Evolutionary conservation across 2,888 invertebrate genomes (phyloP), one percentile per base, ranked within the genome.

Genomic region (Desoria tigrina): DNA sequence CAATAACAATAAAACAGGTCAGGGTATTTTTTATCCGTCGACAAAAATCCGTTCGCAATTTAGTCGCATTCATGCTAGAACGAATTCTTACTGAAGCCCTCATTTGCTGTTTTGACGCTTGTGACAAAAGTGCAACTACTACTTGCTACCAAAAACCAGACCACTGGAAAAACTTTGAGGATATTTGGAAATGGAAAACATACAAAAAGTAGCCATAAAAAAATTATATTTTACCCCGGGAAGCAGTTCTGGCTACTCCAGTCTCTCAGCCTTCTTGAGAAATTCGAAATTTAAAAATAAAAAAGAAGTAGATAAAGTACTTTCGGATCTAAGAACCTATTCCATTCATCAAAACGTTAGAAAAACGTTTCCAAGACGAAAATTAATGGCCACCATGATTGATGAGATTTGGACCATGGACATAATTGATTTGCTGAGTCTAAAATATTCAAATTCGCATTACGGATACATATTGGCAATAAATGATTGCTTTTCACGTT

Each of bases 211-310:
- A n/a, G n/a, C n/a, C n/a, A n/a, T n/a, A 16, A 49, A 49, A 21
- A 21, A 49, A 49, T 7, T 7, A 21, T 49, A 49, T 18, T 49
- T 49, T 49, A 49, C 14, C 7, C 14, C 14, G 7, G 49, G 21
- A 7, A 16, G 7, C 7, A 7, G 7, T 7, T 7, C 7, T n/a
- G 49, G 49, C 14, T 49, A 49, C 21, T 16, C 51, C 4, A 27
- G 32, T 21, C 16, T 61, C 2, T n/a, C 18, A 14, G 24, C 23
- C n/a, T 61, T 32, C 28, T 37, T 37, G 51, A 61, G 51, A 32
- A 61, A 61, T 21, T 18, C 50, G 18, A 51, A 61, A n/a, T 50
- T 61, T 23, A 27, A 37, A 16, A 24, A 61, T 45, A 61, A 61
- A 51, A 37, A 28, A n/a, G 21, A n/a, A 37, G 28, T 61, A 9